A percentile compares a stretch with the other conserved stretches of the same genome.
These are phyloP conservation scores for Atlantisia rogersi DNA, from an alignment of 2,113 vertebrate species.

Conservation along the genomic window DNA sequence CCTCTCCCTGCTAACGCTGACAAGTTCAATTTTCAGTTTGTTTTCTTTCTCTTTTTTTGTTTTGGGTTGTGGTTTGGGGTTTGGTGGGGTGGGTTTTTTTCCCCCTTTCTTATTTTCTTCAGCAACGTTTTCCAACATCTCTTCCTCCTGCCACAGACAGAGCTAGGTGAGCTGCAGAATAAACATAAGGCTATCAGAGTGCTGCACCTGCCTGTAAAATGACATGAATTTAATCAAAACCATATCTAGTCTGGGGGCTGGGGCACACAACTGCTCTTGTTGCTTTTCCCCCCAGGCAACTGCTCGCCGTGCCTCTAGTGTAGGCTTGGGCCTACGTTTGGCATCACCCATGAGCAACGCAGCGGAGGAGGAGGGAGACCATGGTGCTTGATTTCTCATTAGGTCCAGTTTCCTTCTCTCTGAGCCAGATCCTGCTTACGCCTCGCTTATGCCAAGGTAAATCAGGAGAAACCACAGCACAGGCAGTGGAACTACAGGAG, in stretches of 20 bases:
- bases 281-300: constrained; percentile 5
- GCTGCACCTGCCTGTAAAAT: constrained; percentile 28
- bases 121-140: not conserved
- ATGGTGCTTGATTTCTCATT: constrained; percentile 16
- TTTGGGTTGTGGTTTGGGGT: not conserved
- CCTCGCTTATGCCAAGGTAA: not conserved
- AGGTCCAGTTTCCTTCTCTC: not conserved
- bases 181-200: not conserved
- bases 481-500: not conserved
- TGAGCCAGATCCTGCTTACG: not conserved
- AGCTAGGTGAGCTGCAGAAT: not conserved
- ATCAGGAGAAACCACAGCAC: not conserved
- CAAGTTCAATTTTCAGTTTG: not conserved
- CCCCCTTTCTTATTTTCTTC: not conserved
- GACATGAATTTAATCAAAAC: constrained; percentile 45
- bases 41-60: not conserved
- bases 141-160: not conserved
- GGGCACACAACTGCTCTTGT: not conserved
- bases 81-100: too few species aligned
- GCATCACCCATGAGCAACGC: not conserved
- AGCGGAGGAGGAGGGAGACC: not conserved
- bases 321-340: not conserved
- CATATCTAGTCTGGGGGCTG: not conserved
- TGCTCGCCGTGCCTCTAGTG: not conserved
- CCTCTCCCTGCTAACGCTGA: not conserved